Conservation (phyloP, 2,888 invertebrate species). For the Caenorhabditis becei region DNA sequence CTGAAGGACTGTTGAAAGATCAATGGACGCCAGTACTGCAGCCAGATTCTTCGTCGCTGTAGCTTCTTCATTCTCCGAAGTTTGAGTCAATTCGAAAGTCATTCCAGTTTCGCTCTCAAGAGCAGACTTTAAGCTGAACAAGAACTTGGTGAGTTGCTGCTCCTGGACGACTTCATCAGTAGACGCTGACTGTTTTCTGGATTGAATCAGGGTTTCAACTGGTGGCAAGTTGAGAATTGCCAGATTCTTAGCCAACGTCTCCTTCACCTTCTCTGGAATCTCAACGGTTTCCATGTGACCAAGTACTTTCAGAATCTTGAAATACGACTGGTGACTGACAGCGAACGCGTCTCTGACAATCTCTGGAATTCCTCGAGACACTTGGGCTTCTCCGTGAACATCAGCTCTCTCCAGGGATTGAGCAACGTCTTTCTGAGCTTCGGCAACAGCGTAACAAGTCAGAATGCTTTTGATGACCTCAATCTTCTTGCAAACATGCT, state of each 20-base stretch:
- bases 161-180: constrained; percentile 5
- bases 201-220: constrained; percentile 16
- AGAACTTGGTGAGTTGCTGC: constrained; percentile 17
- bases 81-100: not conserved
- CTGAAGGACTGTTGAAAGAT: constrained; percentile 4
- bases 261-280: constrained; percentile 29
- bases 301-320: constrained; percentile 41
- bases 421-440: constrained; percentile 9
- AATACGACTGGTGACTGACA: constrained; percentile 27
- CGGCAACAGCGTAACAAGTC: constrained; percentile 41
- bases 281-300: constrained; percentile 20
- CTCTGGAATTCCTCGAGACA: constrained; percentile 2
- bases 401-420: not conserved
- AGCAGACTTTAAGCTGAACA: constrained; percentile 30
- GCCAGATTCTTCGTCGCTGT: constrained; percentile 20
- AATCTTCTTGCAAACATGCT: constrained; percentile 28
- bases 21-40: constrained; percentile 22
- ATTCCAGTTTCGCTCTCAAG: constrained; percentile 17
- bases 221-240: constrained; percentile 29
- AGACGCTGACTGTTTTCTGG: not conserved
- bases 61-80: constrained; percentile 29
- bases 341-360: constrained; percentile 33
- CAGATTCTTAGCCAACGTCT: constrained; percentile 30
- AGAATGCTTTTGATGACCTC: constrained; percentile 46
- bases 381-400: not conserved